These are phyloP conservation scores for Anoplophora glabripennis DNA, from an alignment of 1,140 invertebrate species.

Conservation along the genomic window DNA sequence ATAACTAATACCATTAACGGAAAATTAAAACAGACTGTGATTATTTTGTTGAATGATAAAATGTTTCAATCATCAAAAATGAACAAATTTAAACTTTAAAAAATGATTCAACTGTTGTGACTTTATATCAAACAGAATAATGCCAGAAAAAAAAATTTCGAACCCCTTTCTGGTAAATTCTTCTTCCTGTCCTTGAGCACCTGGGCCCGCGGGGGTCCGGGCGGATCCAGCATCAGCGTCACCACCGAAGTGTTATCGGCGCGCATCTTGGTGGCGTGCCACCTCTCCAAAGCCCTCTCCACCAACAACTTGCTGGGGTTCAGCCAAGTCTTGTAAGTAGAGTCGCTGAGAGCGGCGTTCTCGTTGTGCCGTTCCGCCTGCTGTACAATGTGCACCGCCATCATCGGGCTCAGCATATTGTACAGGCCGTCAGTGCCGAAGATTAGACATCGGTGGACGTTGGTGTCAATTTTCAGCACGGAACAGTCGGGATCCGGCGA, in stretches of 20 bases:
- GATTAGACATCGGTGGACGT: conserved; percentile 80
- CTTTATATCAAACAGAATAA: no score
- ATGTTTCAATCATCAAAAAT: no score
- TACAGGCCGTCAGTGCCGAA: conserved; percentile 95
- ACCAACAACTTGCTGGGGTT: conserved; percentile 91
- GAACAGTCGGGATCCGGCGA: conserved; percentile 96
- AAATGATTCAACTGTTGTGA: no score
- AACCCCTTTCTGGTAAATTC: conserved; percentile 38
- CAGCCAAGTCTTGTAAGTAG: conserved; percentile 59
- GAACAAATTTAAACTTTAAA: no score
- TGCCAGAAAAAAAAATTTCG: background rate
- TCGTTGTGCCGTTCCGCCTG: conserved; percentile 78
- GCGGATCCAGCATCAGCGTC: conserved; percentile 88
- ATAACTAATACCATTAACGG: no score
- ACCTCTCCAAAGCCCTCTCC: conserved; percentile 76
- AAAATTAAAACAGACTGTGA: no score
- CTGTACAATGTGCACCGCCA: conserved; percentile 79
- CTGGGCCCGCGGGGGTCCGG: conserved; percentile 72
- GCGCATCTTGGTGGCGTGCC: conserved; percentile 74
- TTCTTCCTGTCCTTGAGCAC: conserved; percentile 54
- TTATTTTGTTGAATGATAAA: no score
- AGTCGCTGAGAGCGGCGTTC: conserved; percentile 52
- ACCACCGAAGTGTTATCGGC: conserved; percentile 96
- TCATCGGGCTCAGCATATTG: conserved; percentile 87
- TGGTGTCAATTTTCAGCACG: conserved; percentile 81